Conservation (phyloP, 2,797 vertebrate genomes). For the Liasis olivaceus region DNA sequence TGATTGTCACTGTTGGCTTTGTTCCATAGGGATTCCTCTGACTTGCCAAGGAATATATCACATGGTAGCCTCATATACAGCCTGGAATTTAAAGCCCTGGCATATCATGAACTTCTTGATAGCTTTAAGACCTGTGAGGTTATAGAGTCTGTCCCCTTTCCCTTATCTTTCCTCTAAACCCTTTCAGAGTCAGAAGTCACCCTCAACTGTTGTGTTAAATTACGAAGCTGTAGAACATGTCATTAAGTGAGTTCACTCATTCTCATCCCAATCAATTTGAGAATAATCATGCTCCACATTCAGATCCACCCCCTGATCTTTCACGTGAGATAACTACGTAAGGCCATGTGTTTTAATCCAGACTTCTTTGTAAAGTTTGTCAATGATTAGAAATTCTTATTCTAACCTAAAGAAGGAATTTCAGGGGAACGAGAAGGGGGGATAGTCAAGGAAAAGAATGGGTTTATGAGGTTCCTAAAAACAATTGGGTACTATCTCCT, state of each 20-base stretch:
- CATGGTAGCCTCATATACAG: neutral
- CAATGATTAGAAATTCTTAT: neutral
- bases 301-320: neutral
- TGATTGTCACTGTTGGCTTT: neutral
- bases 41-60: neutral
- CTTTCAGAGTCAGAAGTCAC: neutral
- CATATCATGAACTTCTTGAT: neutral
- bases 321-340: neutral
- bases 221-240: neutral
- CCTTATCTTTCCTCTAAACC: neutral
- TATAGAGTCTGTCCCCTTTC: neutral
- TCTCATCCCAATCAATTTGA: neutral
- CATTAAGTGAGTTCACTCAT: neutral
- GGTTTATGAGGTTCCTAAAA: neutral
- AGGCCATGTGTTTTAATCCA: neutral
- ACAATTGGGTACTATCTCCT: neutral
- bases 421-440: neutral
- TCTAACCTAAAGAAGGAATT: neutral
- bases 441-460: neutral
- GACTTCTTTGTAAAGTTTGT: neutral
- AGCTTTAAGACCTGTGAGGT: neutral
- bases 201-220: neutral
- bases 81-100: neutral
- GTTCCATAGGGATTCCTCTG: neutral
- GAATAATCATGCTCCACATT: neutral